Conservation (phyloP, 1,140 invertebrate species). For the Papilio machaon region DNA sequence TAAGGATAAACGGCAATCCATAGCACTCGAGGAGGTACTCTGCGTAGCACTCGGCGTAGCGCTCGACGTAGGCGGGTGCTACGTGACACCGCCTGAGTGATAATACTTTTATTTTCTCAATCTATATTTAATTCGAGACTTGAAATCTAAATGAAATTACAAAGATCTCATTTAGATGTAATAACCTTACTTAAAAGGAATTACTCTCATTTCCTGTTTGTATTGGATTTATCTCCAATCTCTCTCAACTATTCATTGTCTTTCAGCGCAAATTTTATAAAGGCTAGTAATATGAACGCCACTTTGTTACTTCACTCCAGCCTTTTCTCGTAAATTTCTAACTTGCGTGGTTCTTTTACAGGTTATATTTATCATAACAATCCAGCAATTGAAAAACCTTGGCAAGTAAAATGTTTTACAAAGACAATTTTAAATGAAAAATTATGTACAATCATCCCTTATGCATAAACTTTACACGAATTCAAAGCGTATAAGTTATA, state of each 20-base stretch:
- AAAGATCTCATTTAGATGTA: background rate
- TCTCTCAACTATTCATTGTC: too few species aligned
- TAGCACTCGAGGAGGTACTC: background rate
- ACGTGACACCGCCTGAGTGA: slow-evolving; percentile 4
- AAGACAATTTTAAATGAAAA: background rate
- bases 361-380: background rate
- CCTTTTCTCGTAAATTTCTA: background rate
- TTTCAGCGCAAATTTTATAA: too few species aligned
- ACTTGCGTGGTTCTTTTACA: background rate
- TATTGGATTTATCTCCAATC: background rate
- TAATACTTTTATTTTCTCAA: slow-evolving; percentile 9
- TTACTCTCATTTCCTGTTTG: background rate
- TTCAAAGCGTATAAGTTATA: slow-evolving; percentile 3
- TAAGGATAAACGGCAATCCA: background rate
- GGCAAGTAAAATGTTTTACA: background rate
- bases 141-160: slow-evolving; percentile 16
- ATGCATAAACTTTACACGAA: background rate
- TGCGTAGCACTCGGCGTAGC: background rate
- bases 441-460: slow-evolving; percentile 2
- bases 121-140: slow-evolving; percentile 14
- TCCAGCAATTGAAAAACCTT: background rate
- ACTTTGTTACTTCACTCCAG: background rate
- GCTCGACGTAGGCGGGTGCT: background rate
- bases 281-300: background rate
- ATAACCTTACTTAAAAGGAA: background rate